Conservation (phyloP, 2,797 vertebrate genomes). For the Cephalopachus bancanus region DNA sequence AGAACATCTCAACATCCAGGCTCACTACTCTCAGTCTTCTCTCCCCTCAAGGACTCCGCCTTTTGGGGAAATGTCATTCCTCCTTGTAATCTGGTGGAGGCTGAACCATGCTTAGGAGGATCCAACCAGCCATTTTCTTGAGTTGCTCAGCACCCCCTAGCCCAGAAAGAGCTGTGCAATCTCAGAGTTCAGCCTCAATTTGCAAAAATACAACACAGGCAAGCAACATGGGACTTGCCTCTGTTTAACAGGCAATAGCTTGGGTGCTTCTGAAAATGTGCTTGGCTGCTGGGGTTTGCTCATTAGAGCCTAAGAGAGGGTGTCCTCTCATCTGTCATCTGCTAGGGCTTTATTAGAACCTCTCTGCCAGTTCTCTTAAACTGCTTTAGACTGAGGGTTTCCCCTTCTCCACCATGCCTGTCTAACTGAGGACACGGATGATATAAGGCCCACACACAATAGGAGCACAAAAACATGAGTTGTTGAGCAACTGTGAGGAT, state of each 20-base stretch:
- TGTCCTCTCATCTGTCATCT: too few species aligned
- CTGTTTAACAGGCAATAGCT: neutral
- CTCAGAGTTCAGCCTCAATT: accelerated
- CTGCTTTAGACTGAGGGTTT: neutral
- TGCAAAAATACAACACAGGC: neutral
- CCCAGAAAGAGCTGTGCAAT: accelerated
- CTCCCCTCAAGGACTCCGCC: neutral
- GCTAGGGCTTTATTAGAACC: neutral
- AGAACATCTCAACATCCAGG: neutral
- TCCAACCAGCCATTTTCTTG: neutral
- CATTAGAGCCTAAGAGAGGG: neutral
- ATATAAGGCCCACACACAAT: accelerated
- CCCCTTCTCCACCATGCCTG: accelerated
- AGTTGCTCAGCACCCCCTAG: neutral
- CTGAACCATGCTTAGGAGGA: neutral
- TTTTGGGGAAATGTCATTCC: neutral
- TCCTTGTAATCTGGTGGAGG: accelerated
- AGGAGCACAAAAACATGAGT: neutral
- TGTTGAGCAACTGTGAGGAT: neutral
- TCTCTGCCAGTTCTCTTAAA: neutral
- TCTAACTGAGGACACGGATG: neutral
- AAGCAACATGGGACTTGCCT: neutral
- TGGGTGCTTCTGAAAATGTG: neutral
- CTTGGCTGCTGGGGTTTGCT: neutral
- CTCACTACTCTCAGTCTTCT: too few species aligned